Conservation (phyloP, 2,888 invertebrate genomes). For the Caenorhabditis doughertyi region DNA sequence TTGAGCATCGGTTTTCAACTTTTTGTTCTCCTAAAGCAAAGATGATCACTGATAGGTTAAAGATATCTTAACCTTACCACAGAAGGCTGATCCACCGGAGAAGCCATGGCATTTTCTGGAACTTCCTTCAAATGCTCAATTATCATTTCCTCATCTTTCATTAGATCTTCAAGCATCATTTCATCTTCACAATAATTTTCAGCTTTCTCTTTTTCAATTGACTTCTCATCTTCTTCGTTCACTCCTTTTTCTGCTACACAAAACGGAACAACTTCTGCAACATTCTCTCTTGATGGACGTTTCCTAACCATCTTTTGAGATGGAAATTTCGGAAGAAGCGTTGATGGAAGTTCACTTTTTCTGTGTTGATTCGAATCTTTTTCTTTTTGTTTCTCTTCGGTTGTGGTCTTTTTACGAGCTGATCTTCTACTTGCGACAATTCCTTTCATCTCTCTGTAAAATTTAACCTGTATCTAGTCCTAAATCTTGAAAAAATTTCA, state of each 20-base stretch:
- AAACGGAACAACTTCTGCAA: too few species aligned
- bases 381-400: neutral
- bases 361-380: too few species aligned
- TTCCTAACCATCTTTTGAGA: neutral
- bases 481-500: too few species aligned
- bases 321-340: constrained; percentile 11
- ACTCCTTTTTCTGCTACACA: neutral
- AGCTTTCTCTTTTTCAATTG: neutral
- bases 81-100: constrained; percentile 1
- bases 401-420: neutral
- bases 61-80: too few species aligned
- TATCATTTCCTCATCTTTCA: neutral
- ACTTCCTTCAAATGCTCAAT: neutral
- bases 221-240: neutral
- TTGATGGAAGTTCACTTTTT: neutral
- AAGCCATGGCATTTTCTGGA: neutral
- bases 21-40: too few species aligned
- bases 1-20: neutral
- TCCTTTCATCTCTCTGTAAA: neutral
- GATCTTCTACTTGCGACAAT: neutral
- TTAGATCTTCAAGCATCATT: neutral
- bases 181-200: constrained; percentile 4
- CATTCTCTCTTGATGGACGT: neutral
- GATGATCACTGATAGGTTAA: too few species aligned
- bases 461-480: too few species aligned